These are phyloP conservation scores for Haliclona indistincta DNA, from an alignment of 37 sponge, comb jelly and placozoan genomes.

Conservation along the genomic window DNA sequence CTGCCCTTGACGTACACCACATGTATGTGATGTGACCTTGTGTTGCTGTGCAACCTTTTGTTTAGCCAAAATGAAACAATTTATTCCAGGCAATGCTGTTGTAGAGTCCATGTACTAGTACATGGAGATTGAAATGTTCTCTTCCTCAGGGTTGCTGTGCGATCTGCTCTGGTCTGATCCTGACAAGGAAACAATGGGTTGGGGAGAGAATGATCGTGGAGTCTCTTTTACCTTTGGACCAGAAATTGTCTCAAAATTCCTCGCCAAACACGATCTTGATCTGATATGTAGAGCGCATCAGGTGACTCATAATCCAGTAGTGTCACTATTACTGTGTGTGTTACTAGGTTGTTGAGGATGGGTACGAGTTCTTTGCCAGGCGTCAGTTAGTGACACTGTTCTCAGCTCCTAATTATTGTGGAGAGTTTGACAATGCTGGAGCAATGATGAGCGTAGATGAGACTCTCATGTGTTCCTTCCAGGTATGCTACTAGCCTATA, in stretches of 20 bases:
- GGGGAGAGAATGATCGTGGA: slow-evolving; percentile 99
- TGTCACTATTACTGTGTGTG: background rate
- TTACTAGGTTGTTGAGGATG: slow-evolving; percentile 89
- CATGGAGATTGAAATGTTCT: no score
- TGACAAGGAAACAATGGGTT: slow-evolving; percentile 94
- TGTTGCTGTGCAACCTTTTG: no score
- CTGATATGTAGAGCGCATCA: slow-evolving; percentile 99
- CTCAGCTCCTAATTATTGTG: slow-evolving; percentile 97
- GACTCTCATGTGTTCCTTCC: slow-evolving; percentile 95
- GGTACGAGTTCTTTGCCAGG: slow-evolving; percentile 97
- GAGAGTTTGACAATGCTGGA: slow-evolving; percentile 98
- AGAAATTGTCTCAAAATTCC: slow-evolving; percentile 96
- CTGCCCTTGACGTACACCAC: no score
- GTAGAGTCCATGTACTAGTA: no score
- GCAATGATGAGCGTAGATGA: slow-evolving; percentile 99
- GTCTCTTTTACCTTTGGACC: slow-evolving; percentile 99
- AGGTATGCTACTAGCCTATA: slow-evolving; percentile 28
- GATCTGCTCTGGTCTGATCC: slow-evolving; percentile 99
- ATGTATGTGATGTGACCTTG: no score
- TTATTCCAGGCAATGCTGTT: no score
- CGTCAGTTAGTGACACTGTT: slow-evolving; percentile 94
- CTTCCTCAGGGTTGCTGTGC: slow-evolving; percentile 96
- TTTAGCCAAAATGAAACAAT: no score
- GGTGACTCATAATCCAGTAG: slow-evolving; percentile 33
- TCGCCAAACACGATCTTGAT: slow-evolving; percentile 95